Percentiles rank a stretch among this genome's conserved stretches.
These are phyloP conservation scores for Ernsta delagoae DNA, from an alignment of 2,888 invertebrate species.

Conservation along the genomic window DNA sequence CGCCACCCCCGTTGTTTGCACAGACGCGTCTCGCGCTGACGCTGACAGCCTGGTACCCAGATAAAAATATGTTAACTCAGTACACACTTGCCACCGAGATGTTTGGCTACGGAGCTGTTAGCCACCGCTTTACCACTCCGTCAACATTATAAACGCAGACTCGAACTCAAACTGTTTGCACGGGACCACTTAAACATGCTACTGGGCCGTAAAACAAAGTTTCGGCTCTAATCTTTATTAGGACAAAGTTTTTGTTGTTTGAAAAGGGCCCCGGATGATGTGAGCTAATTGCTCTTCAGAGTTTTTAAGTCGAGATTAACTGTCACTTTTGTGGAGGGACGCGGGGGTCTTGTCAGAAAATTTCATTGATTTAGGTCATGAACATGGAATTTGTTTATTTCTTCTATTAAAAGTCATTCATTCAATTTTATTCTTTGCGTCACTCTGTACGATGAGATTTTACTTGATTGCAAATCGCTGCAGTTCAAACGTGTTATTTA, in stretches of 20 bases:
- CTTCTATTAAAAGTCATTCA: too few relatives aligned
- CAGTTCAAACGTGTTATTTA: too few relatives aligned
- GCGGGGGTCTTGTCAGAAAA: neutral
- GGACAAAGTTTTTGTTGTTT: slow-evolving; percentile 36
- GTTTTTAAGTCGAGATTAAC: slow-evolving; percentile 1
- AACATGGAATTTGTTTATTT: too few relatives aligned
- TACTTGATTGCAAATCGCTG: too few relatives aligned
- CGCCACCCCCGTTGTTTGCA: slow-evolving; percentile 74
- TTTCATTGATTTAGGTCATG: too few relatives aligned
- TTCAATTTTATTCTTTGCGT: too few relatives aligned
- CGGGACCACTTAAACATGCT: slow-evolving; percentile 47
- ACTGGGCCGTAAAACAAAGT: slow-evolving; percentile 40
- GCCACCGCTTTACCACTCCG: slow-evolving; percentile 47
- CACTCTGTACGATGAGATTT: too few relatives aligned
- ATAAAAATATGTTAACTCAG: slow-evolving; percentile 79
- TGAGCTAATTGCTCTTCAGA: slow-evolving; percentile 32
- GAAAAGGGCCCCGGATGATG: slow-evolving; percentile 20
- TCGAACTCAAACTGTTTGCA: slow-evolving; percentile 43
- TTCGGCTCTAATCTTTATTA: slow-evolving; percentile 32
- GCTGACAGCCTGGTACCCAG: slow-evolving; percentile 63
- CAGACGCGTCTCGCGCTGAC: slow-evolving; percentile 53
- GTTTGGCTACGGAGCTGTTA: slow-evolving; percentile 36
- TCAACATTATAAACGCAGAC: slow-evolving; percentile 55
- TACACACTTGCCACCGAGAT: slow-evolving; percentile 41
- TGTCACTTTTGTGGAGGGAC: neutral